Evolutionary conservation across 2,113 vertebrate genomes (phyloP).

Genomic region (Cariama cristata): DNA sequence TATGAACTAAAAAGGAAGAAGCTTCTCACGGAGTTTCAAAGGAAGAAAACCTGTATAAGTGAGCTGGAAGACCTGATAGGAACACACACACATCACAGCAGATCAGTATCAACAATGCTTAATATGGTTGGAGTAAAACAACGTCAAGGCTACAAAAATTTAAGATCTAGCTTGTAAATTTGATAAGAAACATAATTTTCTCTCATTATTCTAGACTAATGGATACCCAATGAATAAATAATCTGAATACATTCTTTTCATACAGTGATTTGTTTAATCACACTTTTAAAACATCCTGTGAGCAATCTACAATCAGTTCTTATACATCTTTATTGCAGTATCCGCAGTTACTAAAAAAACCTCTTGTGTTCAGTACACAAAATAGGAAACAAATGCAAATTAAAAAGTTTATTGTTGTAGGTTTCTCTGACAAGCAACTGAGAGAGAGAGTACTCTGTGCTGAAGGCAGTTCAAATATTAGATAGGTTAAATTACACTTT

Average conservation of each 20-base stretch:
- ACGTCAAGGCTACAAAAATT: background rate
- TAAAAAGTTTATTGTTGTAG: background rate
- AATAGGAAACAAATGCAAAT: background rate
- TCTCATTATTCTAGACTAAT: background rate
- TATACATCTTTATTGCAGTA: background rate
- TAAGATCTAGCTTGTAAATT: background rate
- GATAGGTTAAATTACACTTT: background rate
- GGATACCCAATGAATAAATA: background rate
- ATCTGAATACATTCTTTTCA: background rate
- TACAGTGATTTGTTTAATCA: background rate
- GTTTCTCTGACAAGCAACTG: background rate
- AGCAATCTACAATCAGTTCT: background rate
- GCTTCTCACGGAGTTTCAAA: background rate
- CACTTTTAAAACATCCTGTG: background rate
- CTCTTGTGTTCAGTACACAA: background rate
- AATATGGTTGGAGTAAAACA: background rate
- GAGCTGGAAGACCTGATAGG: background rate
- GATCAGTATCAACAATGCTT: background rate
- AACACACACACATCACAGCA: background rate
- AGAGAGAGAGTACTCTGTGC: background rate
- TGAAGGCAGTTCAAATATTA: background rate
- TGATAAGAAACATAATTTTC: background rate
- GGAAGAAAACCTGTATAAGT: background rate
- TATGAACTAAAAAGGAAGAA: background rate
- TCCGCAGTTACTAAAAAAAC: background rate